These are phyloP conservation scores for Eutolmus rufibarbis DNA, from an alignment of 2,888 invertebrate species.

Conservation along the genomic window DNA sequence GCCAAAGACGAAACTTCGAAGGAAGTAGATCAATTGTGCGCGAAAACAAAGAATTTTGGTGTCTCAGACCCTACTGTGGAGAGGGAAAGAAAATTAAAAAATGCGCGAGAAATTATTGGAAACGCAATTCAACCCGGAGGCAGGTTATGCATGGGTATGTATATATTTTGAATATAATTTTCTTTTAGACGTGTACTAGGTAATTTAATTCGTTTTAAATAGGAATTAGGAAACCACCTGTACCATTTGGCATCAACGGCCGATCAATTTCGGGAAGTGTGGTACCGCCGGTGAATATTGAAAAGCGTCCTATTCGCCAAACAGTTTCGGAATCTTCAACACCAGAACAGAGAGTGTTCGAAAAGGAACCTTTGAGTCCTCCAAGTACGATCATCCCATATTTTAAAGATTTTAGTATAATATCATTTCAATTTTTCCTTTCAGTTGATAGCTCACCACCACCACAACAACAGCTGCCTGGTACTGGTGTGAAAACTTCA, in stretches of 20 bases:
- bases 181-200: not conserved
- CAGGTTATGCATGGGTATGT: conserved; percentile 51
- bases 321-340: conserved; percentile 55
- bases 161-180: not conserved
- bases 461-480: not conserved
- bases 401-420: not conserved
- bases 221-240: conserved; percentile 70
- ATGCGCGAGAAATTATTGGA: conserved; percentile 76
- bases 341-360: conserved; percentile 53
- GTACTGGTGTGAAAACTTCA: conserved; percentile 65
- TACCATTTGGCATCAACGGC: conserved; percentile 68
- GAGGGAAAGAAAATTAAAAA: conserved; percentile 69
- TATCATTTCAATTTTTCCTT: not conserved
- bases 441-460: conserved; percentile 35
- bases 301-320: conserved; percentile 27
- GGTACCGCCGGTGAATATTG: conserved; percentile 51
- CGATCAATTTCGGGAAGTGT: conserved; percentile 69
- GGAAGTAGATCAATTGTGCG: conserved; percentile 61
- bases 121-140: conserved; percentile 69
- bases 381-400: not conserved
- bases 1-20: conserved; percentile 60
- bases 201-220: conserved; percentile 41
- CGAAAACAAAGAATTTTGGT: conserved; percentile 60
- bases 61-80: conserved; percentile 60
- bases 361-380: conserved; percentile 7